These are phyloP conservation scores for Idaea straminata DNA, from an alignment of 2,888 invertebrate genomes.

Conservation along the genomic window DNA sequence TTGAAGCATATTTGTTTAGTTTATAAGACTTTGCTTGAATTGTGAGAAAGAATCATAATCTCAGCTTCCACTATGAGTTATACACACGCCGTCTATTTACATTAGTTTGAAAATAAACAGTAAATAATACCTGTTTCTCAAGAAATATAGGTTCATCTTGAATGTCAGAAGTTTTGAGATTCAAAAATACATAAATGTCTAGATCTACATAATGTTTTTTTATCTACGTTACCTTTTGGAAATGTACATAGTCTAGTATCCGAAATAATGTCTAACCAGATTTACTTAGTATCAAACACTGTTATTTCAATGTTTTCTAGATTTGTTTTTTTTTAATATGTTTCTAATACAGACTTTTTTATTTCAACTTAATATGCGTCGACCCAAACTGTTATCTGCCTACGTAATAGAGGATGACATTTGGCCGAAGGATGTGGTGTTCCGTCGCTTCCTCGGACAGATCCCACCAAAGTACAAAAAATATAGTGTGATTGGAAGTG, in stretches of 20 bases:
- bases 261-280: too few species aligned
- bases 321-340: too few species aligned
- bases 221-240: background rate
- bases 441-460: too few species aligned
- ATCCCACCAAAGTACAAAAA: too few species aligned
- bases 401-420: too few species aligned
- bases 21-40: background rate
- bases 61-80: constrained; percentile 60
- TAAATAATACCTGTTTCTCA: constrained; percentile 44
- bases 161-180: background rate
- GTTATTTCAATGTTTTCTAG: too few species aligned
- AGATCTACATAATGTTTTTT: background rate
- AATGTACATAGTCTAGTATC: background rate
- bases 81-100: constrained; percentile 65
- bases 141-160: constrained; percentile 21
- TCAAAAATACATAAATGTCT: background rate
- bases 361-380: too few species aligned
- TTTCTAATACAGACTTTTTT: too few species aligned
- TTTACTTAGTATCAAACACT: too few species aligned
- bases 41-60: constrained; percentile 61
- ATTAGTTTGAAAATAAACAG: constrained; percentile 70
- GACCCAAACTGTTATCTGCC: too few species aligned
- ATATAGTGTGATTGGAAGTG: too few species aligned
- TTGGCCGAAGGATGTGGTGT: too few species aligned
- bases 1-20: constrained; percentile 10